Percentiles rank a stretch among this genome's conserved stretches.
Conservation (phyloP, 2,113 vertebrate species). For the Guaruba guarouba region DNA sequence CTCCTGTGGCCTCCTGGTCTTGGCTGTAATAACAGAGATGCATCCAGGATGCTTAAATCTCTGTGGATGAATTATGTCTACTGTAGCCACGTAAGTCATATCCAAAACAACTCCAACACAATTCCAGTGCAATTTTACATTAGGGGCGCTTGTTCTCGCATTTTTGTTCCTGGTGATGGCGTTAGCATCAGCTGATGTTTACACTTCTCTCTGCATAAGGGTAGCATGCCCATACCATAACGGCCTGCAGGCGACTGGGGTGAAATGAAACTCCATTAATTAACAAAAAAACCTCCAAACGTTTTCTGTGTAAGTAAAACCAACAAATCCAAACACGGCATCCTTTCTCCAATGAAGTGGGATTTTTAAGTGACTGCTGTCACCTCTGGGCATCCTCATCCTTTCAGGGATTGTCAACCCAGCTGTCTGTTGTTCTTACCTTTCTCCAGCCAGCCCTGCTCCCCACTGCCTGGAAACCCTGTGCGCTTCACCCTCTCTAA, state of each 20-base stretch:
- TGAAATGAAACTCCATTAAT: background rate
- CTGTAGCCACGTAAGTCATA: background rate
- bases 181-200: background rate
- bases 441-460: background rate
- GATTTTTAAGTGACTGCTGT: background rate
- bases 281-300: background rate
- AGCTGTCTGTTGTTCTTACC: background rate
- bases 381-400: background rate
- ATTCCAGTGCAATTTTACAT: background rate
- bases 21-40: background rate
- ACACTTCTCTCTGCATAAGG: background rate
- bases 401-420: background rate
- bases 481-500: background rate
- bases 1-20: background rate
- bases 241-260: background rate
- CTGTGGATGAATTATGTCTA: background rate
- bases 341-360: background rate
- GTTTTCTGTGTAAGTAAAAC: background rate
- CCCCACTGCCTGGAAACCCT: background rate
- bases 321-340: background rate
- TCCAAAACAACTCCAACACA: background rate
- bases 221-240: background rate
- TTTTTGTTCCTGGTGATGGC: background rate
- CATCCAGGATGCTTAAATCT: background rate
- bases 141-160: fast-evolving